Evolutionary conservation across 2,797 vertebrate species (phyloP).

Genomic region (Crocidura indochinensis): DNA sequence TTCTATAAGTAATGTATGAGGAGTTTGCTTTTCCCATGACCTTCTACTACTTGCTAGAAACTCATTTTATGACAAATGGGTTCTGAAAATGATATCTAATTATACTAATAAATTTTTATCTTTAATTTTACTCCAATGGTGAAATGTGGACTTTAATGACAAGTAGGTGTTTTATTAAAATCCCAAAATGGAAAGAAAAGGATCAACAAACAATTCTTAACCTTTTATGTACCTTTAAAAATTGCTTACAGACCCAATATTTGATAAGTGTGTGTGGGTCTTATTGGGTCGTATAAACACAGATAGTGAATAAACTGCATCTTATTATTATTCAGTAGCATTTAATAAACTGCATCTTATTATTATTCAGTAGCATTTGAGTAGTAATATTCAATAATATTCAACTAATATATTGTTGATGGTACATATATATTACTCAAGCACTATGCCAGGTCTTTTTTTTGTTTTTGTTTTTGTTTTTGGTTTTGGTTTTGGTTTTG

Average conservation of each 20-base stretch:
- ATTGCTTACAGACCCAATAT: not conserved
- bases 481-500: too few species aligned
- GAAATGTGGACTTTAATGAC: not conserved
- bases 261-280: not conserved
- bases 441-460: too few species aligned
- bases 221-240: conserved; percentile 19
- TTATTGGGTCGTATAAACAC: not conserved
- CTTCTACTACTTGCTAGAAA: too few species aligned
- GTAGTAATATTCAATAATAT: too few species aligned
- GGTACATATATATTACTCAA: too few species aligned
- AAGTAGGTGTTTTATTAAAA: conserved; percentile 37
- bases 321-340: not conserved
- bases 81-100: not conserved
- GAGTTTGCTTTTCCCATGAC: too few species aligned
- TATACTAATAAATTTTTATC: not conserved
- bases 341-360: not conserved
- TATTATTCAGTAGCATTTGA: not conserved
- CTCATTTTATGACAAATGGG: too few species aligned
- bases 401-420: too few species aligned
- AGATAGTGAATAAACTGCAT: not conserved
- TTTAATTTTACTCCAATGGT: conserved; percentile 24
- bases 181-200: conserved; percentile 5
- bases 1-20: too few species aligned
- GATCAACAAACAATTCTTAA: not conserved
- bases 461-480: too few species aligned